Conservation (phyloP, 2,797 vertebrate genomes). For the Artibeus lituratus region DNA sequence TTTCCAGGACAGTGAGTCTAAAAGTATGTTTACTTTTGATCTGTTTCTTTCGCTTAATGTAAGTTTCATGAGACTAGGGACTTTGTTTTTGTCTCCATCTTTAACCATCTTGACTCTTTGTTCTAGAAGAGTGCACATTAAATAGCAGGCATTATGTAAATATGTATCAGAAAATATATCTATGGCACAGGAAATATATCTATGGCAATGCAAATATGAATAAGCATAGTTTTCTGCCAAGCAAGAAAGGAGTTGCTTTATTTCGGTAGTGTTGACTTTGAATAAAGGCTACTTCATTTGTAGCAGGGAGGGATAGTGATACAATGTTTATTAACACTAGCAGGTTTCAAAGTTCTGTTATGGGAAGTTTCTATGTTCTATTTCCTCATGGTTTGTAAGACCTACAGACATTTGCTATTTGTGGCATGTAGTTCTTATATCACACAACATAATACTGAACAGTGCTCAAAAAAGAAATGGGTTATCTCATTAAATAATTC, state of each 20-base stretch:
- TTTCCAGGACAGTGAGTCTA: not conserved
- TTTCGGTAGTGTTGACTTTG: not conserved
- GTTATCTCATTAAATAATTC: not conserved
- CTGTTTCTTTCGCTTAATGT: not conserved
- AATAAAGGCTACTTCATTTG: not conserved
- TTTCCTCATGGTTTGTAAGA: not conserved
- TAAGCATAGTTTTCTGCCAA: not conserved
- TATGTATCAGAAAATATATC: not conserved
- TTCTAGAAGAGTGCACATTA: not conserved
- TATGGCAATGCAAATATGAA: not conserved
- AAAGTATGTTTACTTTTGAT: not conserved
- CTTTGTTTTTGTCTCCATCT: not conserved
- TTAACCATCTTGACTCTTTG: not conserved
- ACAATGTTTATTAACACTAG: too few relatives aligned
- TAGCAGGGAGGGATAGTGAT: not conserved
- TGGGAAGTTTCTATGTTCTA: not conserved
- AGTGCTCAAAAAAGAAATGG: not conserved
- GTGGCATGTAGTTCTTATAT: not conserved
- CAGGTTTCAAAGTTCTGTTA: not conserved
- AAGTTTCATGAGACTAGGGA: not conserved
- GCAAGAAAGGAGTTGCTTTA: not conserved
- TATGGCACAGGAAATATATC: not conserved
- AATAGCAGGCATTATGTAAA: not conserved
- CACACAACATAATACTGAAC: not conserved
- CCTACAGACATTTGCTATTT: not conserved